Evolutionary conservation across 2,113 vertebrate species (phyloP).

Genomic region (Myotis lucifugus): DNA sequence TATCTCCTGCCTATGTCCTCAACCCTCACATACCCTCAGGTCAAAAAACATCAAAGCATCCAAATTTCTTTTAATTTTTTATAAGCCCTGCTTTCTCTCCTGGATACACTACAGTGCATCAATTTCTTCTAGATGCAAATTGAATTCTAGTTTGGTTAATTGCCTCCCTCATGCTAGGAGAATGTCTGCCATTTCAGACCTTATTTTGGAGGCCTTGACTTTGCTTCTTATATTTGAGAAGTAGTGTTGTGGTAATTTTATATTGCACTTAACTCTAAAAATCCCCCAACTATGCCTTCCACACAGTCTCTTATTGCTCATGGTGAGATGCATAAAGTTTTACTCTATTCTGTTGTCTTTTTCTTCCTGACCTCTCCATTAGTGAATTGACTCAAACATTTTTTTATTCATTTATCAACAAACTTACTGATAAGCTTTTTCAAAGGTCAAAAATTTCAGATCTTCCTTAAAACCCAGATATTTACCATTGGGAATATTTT

Average conservation of each 20-base stretch:
- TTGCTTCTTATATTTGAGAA: background rate
- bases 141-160: background rate
- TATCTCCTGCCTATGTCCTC: background rate
- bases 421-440: background rate
- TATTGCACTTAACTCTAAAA: background rate
- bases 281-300: background rate
- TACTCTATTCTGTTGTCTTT: background rate
- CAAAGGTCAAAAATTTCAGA: background rate
- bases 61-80: background rate
- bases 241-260: background rate
- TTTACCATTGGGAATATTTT: background rate
- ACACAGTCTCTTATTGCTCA: background rate
- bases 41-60: background rate
- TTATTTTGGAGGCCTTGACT: background rate
- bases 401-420: background rate
- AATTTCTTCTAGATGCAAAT: background rate
- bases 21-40: background rate
- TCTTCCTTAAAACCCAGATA: background rate
- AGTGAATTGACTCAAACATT: background rate
- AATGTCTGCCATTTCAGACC: background rate
- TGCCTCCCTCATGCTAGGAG: background rate
- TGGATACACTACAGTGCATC: background rate
- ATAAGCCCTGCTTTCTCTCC: background rate
- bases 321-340: background rate
- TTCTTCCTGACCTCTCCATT: background rate